Evolutionary conservation across 2,888 invertebrate genomes (phyloP), one percentile per base, ranked within the genome.

Genomic region (Drosophila birchii): DNA sequence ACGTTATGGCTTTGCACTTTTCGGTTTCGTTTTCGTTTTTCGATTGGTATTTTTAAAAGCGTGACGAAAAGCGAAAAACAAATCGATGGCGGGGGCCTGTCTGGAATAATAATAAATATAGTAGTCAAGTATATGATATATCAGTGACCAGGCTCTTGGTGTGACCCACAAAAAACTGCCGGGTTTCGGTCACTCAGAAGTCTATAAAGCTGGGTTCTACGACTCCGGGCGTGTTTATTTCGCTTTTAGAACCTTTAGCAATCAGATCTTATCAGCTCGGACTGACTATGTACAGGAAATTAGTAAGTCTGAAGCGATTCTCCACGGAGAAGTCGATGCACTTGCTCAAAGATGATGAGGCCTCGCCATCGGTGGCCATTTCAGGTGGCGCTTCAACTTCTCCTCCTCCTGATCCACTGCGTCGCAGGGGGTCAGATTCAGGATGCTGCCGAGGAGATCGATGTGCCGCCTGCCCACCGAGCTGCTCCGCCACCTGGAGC

Each of bases 261-360:
- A 67, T 56, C 64, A 80, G 66, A 87, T 64, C 41, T 70, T 55
- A 76, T 67, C 60, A 63, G 71, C 63, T 34, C 34, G 51, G 34
- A 20, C 51, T 34, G 1, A 16, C 34, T 73, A 92, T 92, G 92
- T 90, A 92, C 70, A 92, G 78, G 61, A 89, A 91, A 82, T 79
- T 92, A 79, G 86, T 90, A 81, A 90, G 86, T 81, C 84, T 88
- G 29, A 86, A 74, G 63, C 73, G 76, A 34, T 78, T 62, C 54
- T 56, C 54, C 14, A 55, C 75, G 64, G 69, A 70, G 34, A 57
- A 68, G 63, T 16, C 63, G 64, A 58, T 32, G 49, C 68, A 77
- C 16, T 63, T 66, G 56, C 51, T 73, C 47, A 53, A n/a, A 11
- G 56, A 64, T 60, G 69, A 51, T 34, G 69, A 56, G 36, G 43